Evolutionary conservation across 2,797 vertebrate species (phyloP).

Genomic region (Adelosebastes latens): DNA sequence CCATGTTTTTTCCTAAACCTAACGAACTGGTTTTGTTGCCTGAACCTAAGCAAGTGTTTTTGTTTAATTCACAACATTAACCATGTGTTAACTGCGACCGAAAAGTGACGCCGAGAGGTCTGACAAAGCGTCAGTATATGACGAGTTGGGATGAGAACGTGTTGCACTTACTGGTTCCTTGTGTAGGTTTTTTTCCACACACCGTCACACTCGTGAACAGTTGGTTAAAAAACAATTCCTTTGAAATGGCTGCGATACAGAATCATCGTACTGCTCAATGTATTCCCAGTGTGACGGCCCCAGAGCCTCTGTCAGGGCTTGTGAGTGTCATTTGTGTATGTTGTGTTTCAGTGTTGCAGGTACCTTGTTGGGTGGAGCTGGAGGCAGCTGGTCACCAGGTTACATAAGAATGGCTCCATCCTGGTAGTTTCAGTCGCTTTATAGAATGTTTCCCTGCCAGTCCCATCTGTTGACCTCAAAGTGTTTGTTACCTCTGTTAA

Average conservation of each 20-base stretch:
- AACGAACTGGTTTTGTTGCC: too few species aligned
- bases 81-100: too few species aligned
- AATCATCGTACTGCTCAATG: background rate
- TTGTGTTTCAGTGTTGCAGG: background rate
- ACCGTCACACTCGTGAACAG: background rate
- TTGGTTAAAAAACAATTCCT: background rate
- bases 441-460: background rate
- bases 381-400: background rate
- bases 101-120: too few species aligned
- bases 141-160: too few species aligned
- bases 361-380: background rate
- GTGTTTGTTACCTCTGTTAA: background rate
- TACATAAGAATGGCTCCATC: background rate
- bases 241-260: background rate
- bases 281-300: background rate
- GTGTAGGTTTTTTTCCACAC: background rate
- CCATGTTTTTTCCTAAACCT: too few species aligned
- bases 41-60: too few species aligned
- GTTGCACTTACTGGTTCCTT: too few species aligned
- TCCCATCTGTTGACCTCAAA: fast-evolving
- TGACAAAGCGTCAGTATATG: too few species aligned
- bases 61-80: too few species aligned
- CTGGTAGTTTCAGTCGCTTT: background rate
- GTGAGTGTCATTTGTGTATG: background rate
- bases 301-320: background rate